phyloP scores from a whole-genome alignment of 2,797 vertebrate genomes.

The Microtus obscurus region DNA sequence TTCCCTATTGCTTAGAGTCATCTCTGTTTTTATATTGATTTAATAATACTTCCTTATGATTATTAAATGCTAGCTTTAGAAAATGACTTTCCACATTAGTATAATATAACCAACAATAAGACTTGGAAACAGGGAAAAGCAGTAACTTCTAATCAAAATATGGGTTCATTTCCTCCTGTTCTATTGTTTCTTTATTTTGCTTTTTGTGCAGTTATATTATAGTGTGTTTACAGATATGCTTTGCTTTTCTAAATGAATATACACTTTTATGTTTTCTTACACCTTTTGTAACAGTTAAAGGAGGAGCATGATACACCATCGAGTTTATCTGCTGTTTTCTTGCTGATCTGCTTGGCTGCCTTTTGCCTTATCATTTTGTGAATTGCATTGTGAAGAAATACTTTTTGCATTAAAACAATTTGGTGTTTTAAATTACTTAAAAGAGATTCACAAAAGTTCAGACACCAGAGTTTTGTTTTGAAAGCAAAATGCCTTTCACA shows the following conservation, averaged over 20 bases:
- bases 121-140: constrained; percentile 32
- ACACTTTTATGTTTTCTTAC: neutral
- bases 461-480: neutral
- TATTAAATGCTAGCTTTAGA: constrained; percentile 15
- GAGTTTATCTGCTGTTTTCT: neutral
- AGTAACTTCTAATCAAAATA: constrained; percentile 24
- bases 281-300: constrained; percentile 18
- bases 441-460: neutral
- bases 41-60: constrained; percentile 16
- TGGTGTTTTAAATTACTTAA: constrained; percentile 16
- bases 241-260: constrained; percentile 28
- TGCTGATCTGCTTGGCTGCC: neutral
- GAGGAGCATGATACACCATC: neutral
- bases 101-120: neutral
- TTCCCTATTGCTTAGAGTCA: neutral
- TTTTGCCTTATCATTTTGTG: constrained; percentile 57
- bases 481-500: constrained; percentile 48
- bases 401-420: neutral
- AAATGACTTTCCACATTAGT: neutral
- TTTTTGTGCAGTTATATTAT: constrained; percentile 26
- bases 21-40: constrained; percentile 45
- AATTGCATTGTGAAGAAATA: constrained; percentile 43
- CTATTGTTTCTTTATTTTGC: constrained; percentile 17
- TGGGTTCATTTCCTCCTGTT: neutral
- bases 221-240: neutral